Conservation (phyloP, 1,140 invertebrate species). For the Musca domestica region DNA sequence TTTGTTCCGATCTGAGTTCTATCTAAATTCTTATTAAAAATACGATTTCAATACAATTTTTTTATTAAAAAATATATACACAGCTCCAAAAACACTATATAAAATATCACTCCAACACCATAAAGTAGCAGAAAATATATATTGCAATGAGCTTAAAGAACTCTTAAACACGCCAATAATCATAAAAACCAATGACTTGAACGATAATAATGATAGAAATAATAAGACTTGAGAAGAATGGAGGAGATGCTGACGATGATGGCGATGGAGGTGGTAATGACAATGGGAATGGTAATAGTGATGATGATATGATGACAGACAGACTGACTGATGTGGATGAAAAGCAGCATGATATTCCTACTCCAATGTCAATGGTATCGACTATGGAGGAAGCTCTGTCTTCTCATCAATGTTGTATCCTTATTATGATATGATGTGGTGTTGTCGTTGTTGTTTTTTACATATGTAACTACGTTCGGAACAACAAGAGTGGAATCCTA, state of each 20-base stretch:
- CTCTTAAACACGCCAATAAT: constrained; percentile 49
- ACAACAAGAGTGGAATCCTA: too few relatives aligned
- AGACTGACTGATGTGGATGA: background rate
- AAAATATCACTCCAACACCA: constrained; percentile 28
- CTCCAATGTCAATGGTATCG: too few relatives aligned
- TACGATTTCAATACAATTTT: too few relatives aligned
- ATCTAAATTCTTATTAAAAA: too few relatives aligned
- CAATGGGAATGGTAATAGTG: too few relatives aligned
- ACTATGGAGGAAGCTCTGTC: too few relatives aligned
- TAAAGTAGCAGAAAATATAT: constrained; percentile 41
- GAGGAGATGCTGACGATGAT: constrained; percentile 19
- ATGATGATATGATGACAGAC: background rate
- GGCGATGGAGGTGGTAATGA: constrained; percentile 33
- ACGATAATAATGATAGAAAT: constrained; percentile 38
- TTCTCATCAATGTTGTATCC: too few relatives aligned
- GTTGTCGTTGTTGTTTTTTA: too few relatives aligned
- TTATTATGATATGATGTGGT: too few relatives aligned
- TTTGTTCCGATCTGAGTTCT: too few relatives aligned
- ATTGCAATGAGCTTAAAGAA: constrained; percentile 26
- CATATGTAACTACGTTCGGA: too few relatives aligned
- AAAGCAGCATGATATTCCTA: background rate
- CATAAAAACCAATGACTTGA: constrained; percentile 54
- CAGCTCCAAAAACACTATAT: constrained; percentile 24
- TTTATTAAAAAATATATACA: too few relatives aligned
- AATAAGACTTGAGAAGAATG: background rate